phyloP scores from a whole-genome alignment of 2,113 vertebrate genomes.

The Oryzias celebensis region DNA sequence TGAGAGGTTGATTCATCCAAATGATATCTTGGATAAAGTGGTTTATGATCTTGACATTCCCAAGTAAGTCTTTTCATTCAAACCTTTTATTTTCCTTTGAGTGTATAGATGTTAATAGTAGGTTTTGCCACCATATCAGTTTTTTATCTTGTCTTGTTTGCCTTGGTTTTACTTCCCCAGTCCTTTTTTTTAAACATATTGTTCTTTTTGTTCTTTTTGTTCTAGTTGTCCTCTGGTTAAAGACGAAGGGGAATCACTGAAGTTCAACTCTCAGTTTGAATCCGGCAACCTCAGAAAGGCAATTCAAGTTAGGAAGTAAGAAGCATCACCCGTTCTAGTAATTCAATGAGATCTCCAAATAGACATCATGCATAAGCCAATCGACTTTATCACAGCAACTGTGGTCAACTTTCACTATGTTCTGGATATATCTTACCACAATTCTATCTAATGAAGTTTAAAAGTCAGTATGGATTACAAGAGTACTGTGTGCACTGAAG shows the following conservation, averaged over 20 bases:
- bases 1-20: conserved; percentile 95
- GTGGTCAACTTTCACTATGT: not conserved
- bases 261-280: conserved; percentile 98
- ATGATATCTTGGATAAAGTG: conserved; percentile 92
- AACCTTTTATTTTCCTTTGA: not conserved
- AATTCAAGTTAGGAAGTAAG: conserved; percentile 93
- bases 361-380: not conserved
- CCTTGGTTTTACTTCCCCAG: no score
- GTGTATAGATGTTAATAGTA: not conserved
- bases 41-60: conserved; percentile 92
- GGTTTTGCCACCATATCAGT: not conserved
- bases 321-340: not conserved
- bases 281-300: conserved; percentile 97
- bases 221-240: conserved; percentile 80
- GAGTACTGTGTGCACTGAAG: not conserved
- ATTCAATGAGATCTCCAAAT: not conserved
- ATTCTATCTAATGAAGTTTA: not conserved
- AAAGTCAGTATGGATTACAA: not conserved
- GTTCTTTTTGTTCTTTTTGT: conserved; percentile 8
- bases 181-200: not conserved
- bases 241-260: conserved; percentile 87
- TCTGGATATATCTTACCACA: not conserved
- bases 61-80: conserved; percentile 75
- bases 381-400: not conserved
- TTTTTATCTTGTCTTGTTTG: not conserved